Base-by-base conservation (phyloP, 1,140 invertebrate genomes). In the Drosophila ercepeae region DNA sequence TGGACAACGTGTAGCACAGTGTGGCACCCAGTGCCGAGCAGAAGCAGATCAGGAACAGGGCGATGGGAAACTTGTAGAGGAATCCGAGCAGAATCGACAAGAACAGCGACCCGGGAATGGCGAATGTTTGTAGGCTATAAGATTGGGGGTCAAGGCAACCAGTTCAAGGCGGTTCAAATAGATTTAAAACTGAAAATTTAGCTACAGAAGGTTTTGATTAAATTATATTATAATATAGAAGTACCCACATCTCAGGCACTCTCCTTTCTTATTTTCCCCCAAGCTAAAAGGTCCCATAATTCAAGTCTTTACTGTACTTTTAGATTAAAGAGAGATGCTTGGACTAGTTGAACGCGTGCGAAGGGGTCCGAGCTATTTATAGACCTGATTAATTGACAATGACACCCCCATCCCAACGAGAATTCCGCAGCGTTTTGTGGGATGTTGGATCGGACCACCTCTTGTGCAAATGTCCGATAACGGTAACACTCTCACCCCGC, bases 31-130 rank as follows among this genome's bases (percentile, higher is more conserved):
- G 92, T 8, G 98, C 98, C 69, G 98, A 99, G 92, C 99, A 99
- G 72, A 96, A 96, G 91, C 98, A 99, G 1, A 99, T 97, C 50
- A 99, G 92, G 44, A 95, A 88, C 73, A 99, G 92, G 9, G 99
- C 99, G 58, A 98, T 78, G 27, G 95, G 94, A 92, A 99, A 99
- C 61, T 97, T 96, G 91, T 99, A 99, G 2, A 99, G 92, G 93
- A 99, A 99, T 72, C 99, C 99, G 67, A 97, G 98, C 19, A 99
- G 92, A 75, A 99, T 99, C 63, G 98, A 99, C 32, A 99, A 92
- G 91, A 99, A 99, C 90, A 99, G 96, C 25, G 98, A 99, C 73
- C 99, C 99, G 75, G 99, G 99, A 93, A 99, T 99, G 75, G 98
- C 99, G 93, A 99, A 99, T 65, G 99, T 98, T 94, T 99, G 99